These are phyloP conservation scores for Schizotus pectinicornis DNA, from an alignment of 2,888 invertebrate genomes.

Conservation along the genomic window DNA sequence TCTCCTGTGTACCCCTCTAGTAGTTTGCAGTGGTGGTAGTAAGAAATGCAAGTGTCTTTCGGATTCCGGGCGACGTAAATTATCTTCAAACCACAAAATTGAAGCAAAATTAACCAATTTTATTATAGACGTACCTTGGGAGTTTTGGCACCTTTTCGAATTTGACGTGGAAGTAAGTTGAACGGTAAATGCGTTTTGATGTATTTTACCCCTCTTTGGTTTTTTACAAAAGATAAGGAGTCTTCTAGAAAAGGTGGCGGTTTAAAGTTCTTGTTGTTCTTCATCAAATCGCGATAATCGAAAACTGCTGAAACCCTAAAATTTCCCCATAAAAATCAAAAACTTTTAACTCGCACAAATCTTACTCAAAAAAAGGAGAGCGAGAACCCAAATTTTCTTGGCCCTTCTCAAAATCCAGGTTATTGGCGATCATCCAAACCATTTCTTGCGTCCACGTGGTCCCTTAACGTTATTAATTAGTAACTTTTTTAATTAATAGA, in stretches of 20 bases:
- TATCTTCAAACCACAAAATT: slow-evolving; percentile 59
- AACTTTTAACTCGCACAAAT: slow-evolving; percentile 3
- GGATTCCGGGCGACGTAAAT: slow-evolving; percentile 76
- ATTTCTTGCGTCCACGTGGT: slow-evolving; percentile 83
- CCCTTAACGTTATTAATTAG: slow-evolving; percentile 50
- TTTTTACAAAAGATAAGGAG: slow-evolving; percentile 43
- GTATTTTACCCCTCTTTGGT: slow-evolving; percentile 55
- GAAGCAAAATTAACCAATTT: neutral
- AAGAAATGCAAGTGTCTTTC: slow-evolving; percentile 74
- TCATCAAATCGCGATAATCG: slow-evolving; percentile 15
- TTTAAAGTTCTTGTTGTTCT: neutral
- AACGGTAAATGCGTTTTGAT: slow-evolving; percentile 72
- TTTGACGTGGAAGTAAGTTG: slow-evolving; percentile 63
- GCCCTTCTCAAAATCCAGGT: slow-evolving; percentile 67
- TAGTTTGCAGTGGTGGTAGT: slow-evolving; percentile 70
- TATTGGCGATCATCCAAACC: slow-evolving; percentile 71
- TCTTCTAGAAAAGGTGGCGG: slow-evolving; percentile 36
- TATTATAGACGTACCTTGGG: slow-evolving; percentile 47
- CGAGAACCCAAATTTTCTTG: slow-evolving; percentile 62
- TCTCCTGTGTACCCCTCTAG: slow-evolving; percentile 63
- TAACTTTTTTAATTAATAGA: neutral
- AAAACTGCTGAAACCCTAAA: slow-evolving; percentile 40
- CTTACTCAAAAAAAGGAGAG: slow-evolving; percentile 75
- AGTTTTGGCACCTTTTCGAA: slow-evolving; percentile 53
- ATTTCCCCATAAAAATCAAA: slow-evolving; percentile 24